Evolutionary conservation across 2,113 vertebrate genomes (phyloP), one percentile per base, ranked within the genome.

Genomic region (Cyprinodon variegatus): DNA sequence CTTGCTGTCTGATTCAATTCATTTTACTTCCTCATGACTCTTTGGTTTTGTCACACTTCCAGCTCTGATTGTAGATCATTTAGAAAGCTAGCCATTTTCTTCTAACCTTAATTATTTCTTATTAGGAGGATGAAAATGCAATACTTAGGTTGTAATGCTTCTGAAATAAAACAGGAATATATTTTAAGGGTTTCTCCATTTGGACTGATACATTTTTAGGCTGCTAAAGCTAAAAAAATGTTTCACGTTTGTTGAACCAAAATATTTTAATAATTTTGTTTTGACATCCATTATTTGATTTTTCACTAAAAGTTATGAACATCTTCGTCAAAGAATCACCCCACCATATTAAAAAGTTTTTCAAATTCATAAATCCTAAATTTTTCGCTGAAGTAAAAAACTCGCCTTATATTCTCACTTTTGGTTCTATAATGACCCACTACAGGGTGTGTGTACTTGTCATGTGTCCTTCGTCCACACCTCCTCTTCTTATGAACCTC

Each of bases 381-480:
- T n/a, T 61, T 50, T 76, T 50, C 69, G 57, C 57, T 77, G 45
- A 48, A 76, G 46, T 3, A 29, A 20, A 88, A 77, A 76, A 65
- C 65, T 15, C 36, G 38, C 9, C 39, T 41, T 75, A 79, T 45
- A 53, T 41, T 62, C 65, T 53, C 67, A 41, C 59, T 43, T 41
- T 65, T 17, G 76, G 3, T 43, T 50, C 77, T 43, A 41, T 81
- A 83, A 83, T 79, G 67, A 73, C 78, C 62, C 15, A 61, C 80
- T 77, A 88, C 75, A 70, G 75, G 43, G 72, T 53, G 22, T 77
- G 72, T 69, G 74, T 63, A 74, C 40, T 64, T 82, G 66, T 73
- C 64, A 45, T 72, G 70, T 89, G 74, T 85, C 80, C 70, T 88
- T 86, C 82, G 78, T 72, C 71, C 48, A 70, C 76, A 66, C 40